Conservation (phyloP, 1,140 invertebrate genomes). For the Pemphigus obesinymphae region DNA sequence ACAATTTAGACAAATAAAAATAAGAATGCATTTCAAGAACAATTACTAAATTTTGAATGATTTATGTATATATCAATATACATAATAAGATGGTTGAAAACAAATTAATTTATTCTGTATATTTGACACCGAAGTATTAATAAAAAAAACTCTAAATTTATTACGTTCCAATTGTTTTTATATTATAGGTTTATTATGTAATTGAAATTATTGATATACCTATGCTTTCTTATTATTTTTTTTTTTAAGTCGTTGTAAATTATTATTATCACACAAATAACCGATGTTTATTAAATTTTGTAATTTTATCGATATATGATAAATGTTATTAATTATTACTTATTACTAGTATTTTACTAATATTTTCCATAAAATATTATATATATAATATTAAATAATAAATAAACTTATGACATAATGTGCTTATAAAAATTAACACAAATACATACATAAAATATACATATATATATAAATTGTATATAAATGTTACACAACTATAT, state of each 20-base stretch:
- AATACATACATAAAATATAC: no score
- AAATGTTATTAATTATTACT: background rate
- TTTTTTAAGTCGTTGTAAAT: background rate
- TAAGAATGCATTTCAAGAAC: background rate
- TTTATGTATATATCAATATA: background rate
- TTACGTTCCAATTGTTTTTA: background rate
- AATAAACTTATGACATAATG: no score
- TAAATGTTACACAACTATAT: no score
- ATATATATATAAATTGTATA: no score
- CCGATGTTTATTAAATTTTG: conserved; percentile 1
- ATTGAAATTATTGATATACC: no score
- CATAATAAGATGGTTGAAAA: background rate
- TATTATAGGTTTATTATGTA: no score
- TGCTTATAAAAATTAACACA: no score
- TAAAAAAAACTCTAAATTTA: conserved; percentile 16
- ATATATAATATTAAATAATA: no score
- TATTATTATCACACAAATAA: background rate
- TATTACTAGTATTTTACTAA: background rate
- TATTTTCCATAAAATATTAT: background rate
- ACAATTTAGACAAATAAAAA: no score
- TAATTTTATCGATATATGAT: background rate
- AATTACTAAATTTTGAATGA: background rate
- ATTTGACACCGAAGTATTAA: background rate
- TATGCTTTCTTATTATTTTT: no score
- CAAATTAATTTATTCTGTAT: background rate